A percentile compares a stretch with the other conserved stretches of the same genome.
phyloP scores from a whole-genome alignment of 2,113 vertebrate species.

The Neoarius graeffei region DNA sequence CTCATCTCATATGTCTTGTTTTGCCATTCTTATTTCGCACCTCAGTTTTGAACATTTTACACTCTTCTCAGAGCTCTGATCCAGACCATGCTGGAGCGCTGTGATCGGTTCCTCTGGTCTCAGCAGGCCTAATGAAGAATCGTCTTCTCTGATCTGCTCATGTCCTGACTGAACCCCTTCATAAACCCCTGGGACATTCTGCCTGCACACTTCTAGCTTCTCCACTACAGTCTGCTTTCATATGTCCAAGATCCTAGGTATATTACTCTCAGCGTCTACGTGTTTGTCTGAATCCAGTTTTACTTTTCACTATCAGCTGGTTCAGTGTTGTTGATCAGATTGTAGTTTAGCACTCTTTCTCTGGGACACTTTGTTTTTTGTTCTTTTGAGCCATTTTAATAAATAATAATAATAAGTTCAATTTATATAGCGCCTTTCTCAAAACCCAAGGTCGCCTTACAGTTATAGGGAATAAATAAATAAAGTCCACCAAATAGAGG shows the following conservation, averaged over 20 bases:
- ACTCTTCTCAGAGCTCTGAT: conserved; percentile 82
- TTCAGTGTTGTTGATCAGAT: not conserved
- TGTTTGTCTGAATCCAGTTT: not conserved
- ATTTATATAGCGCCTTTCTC: no score
- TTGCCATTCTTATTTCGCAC: not conserved
- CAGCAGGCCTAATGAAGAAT: conserved; percentile 80
- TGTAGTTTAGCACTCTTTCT: not conserved
- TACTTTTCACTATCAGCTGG: not conserved
- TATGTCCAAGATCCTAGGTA: conserved; percentile 1
- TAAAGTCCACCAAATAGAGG: no score
- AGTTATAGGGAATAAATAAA: no score
- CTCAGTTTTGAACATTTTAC: not conserved
- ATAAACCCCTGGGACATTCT: not conserved
- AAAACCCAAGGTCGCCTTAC: no score
- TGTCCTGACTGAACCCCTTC: not conserved
- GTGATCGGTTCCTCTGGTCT: conserved; percentile 95
- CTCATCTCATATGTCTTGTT: not conserved
- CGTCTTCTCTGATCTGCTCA: not conserved
- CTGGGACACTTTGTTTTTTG: not conserved
- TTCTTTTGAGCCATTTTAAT: not conserved
- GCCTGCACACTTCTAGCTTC: not conserved
- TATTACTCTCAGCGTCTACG: not conserved
- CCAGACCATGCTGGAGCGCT: conserved; percentile 94
- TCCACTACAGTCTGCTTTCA: conserved; percentile 12
- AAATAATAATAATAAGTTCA: no score